These are phyloP conservation scores for Polypterus senegalus DNA, from an alignment of 2,113 vertebrate species.

Conservation along the genomic window DNA sequence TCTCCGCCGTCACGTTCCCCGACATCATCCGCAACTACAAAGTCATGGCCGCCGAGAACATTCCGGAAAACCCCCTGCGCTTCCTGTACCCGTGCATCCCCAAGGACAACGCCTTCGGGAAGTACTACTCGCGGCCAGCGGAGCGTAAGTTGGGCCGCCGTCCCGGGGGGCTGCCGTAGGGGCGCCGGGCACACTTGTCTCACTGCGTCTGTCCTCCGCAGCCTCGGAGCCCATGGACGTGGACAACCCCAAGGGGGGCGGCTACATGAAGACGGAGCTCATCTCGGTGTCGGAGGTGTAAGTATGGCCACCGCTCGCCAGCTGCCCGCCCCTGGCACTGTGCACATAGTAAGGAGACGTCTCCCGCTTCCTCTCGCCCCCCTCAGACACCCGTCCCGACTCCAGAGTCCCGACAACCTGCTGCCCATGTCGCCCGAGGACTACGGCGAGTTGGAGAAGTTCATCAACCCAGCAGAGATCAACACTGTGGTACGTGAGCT, in stretches of 20 bases:
- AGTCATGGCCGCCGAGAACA: slow-evolving; percentile 91
- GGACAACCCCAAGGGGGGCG: slow-evolving; percentile 51
- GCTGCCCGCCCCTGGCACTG: too few relatives aligned
- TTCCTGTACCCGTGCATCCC: slow-evolving; percentile 74
- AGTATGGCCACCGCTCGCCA: slow-evolving; percentile 31
- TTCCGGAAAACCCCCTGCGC: slow-evolving; percentile 84
- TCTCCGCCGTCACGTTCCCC: slow-evolving; percentile 76
- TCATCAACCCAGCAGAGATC: slow-evolving; percentile 56
- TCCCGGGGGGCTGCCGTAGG: too few relatives aligned
- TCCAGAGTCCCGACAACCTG: slow-evolving; percentile 70
- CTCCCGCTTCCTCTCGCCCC: slow-evolving; percentile 13
- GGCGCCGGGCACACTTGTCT: neutral
- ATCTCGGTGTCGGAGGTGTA: slow-evolving; percentile 97
- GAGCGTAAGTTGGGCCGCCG: slow-evolving; percentile 54
- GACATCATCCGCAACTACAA: slow-evolving; percentile 94
- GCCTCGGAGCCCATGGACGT: slow-evolving; percentile 83
- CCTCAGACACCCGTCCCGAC: slow-evolving; percentile 63
- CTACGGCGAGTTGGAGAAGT: slow-evolving; percentile 57
- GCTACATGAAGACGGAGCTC: slow-evolving; percentile 90
- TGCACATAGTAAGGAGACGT: slow-evolving; percentile 1
- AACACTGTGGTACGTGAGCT: slow-evolving; percentile 57
- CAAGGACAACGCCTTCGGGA: slow-evolving; percentile 89
- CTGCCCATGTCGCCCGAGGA: slow-evolving; percentile 85
- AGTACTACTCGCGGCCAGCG: slow-evolving; percentile 83
- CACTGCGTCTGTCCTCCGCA: slow-evolving; percentile 29